Percentiles rank a stretch among this genome's conserved stretches.
Conservation (phyloP, 2,113 vertebrate species). For the Taurulus bubalis region DNA sequence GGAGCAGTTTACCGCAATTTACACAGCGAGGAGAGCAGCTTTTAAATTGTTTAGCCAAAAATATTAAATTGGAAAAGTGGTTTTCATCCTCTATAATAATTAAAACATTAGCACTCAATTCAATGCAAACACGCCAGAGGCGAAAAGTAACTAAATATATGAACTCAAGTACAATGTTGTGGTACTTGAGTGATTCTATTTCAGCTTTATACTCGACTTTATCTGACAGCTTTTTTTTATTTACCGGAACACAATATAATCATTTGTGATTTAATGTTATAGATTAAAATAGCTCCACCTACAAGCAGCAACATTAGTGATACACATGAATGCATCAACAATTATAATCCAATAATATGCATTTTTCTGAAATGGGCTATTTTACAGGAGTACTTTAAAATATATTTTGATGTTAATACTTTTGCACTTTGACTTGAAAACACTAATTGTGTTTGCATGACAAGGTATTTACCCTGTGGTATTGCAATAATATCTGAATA, state of each 20-base stretch:
- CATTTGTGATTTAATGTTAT: not conserved
- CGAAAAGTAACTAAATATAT: not conserved
- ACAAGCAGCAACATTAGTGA: not conserved
- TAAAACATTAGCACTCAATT: not conserved
- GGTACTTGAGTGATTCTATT: not conserved
- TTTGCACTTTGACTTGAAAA: not conserved
- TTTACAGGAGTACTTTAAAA: not conserved
- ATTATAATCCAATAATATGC: not conserved
- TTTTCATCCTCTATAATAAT: not conserved
- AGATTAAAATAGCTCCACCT: too few species aligned
- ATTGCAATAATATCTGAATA: not conserved
- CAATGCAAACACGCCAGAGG: not conserved
- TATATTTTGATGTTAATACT: not conserved
- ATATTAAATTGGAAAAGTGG: not conserved
- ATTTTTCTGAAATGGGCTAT: not conserved
- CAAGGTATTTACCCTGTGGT: not conserved
- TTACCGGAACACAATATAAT: not conserved
- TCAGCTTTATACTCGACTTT: too few species aligned
- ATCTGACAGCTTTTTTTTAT: not conserved
- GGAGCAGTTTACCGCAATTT: slow-evolving; percentile 15
- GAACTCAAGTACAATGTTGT: not conserved
- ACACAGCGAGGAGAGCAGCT: slow-evolving; percentile 6
- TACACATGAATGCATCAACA: not conserved
- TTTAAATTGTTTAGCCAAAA: not conserved
- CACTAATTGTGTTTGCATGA: not conserved